These are phyloP conservation scores for Tanypteryx hageni DNA, from an alignment of 2,888 invertebrate species.

Conservation along the genomic window DNA sequence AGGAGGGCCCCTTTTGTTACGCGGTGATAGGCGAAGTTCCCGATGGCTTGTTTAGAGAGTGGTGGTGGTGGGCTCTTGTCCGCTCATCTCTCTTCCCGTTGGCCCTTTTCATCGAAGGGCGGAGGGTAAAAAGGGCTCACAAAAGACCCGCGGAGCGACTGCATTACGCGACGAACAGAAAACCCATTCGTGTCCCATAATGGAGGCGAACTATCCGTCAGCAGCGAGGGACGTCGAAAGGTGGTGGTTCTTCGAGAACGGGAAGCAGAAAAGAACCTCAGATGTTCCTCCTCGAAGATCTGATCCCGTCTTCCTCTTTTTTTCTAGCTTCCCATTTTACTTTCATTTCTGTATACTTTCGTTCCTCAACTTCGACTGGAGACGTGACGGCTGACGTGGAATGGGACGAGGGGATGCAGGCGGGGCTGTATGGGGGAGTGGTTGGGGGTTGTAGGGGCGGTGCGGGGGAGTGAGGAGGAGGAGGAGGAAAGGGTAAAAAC, in stretches of 20 bases:
- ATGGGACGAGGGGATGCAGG: neutral
- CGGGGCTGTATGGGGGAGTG: neutral
- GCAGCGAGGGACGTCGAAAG: neutral
- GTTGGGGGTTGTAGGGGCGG: too few species aligned
- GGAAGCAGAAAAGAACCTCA: neutral
- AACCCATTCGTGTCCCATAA: constrained; percentile 5
- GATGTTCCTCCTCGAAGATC: constrained; percentile 1
- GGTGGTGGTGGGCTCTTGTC: neutral
- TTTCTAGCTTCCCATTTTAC: neutral
- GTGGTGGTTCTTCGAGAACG: neutral
- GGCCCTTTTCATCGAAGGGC: neutral
- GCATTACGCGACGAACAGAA: neutral
- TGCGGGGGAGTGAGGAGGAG: too few species aligned
- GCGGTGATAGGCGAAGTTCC: neutral
- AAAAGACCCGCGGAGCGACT: neutral
- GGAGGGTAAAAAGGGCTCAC: neutral
- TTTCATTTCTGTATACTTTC: constrained; percentile 28
- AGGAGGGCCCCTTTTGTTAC: neutral
- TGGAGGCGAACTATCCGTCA: constrained; percentile 8
- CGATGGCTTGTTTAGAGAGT: constrained; percentile 29
- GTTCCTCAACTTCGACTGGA: neutral
- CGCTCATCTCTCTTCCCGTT: constrained; percentile 2
- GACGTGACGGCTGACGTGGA: neutral
- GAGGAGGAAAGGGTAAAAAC: too few species aligned
- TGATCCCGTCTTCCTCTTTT: neutral